Evolutionary conservation across 2,888 invertebrate genomes (phyloP), one percentile per base, ranked within the genome.

Genomic region (Calameuta idolon): DNA sequence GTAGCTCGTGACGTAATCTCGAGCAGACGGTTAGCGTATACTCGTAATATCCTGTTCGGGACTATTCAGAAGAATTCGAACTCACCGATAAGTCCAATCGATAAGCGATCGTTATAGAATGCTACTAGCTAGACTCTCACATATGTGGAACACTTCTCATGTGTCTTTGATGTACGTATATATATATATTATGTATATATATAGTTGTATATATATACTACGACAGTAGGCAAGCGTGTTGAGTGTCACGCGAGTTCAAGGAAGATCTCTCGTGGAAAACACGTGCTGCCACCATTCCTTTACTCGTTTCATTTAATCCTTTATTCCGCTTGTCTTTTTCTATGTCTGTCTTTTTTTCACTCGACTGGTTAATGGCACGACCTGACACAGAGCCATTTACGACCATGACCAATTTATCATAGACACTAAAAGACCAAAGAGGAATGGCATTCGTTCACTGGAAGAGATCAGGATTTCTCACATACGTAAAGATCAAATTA

Each of bases 181-280:
- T 35, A 35, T 0, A 34, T n/a, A n/a, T n/a, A n/a, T n/a, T n/a
- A n/a, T n/a, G n/a, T n/a, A n/a, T n/a, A n/a, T n/a, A n/a, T n/a
- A n/a, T n/a, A n/a, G n/a, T n/a, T n/a, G n/a, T n/a, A n/a, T 76
- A 71, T 12, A 40, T 30, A 34, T 55, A 34, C 75, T 33, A 35
- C n/a, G 75, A 33, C 80, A 69, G 75, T 79, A 77, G 74, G 74
- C 79, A 35, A 68, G 71, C 75, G 75, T 69, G 69, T 69, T 71
- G 76, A 79, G 73, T 76, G 77, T 69, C 77, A 78, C 78, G 76
- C 80, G 78, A 80, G 80, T 80, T 55, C 40, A 55, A 55, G 40
- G 40, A 55, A 23, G 40, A 55, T 55, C 23, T 5, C 23, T 5
- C 23, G 40, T 55, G 40, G 40, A 15, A 55, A 55, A 5, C 15